Conservation (phyloP, 2,888 invertebrate genomes). For the Meganola albula region DNA sequence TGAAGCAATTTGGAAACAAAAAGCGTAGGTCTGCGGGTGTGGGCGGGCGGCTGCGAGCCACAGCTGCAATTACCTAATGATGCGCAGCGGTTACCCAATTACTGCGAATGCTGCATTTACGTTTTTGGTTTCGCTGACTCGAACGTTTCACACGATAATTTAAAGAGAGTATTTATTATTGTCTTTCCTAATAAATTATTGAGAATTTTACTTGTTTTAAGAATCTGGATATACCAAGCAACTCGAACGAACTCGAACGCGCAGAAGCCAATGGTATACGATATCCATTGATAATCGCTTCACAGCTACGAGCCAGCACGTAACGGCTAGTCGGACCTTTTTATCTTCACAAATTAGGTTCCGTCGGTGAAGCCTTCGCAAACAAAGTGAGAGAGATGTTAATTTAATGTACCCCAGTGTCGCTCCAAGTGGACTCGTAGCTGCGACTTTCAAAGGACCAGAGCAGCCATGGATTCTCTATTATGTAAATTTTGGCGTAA, state of each 20-base stretch:
- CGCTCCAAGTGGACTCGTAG: constrained; percentile 59
- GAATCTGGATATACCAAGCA: too few relatives aligned
- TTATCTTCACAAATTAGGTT: constrained; percentile 56
- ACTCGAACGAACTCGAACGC: too few relatives aligned
- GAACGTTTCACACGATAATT: constrained; percentile 42
- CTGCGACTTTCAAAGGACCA: constrained; percentile 69
- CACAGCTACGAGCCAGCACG: constrained; percentile 22
- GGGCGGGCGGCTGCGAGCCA: constrained; percentile 32
- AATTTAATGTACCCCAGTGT: constrained; percentile 71
- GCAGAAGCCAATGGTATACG: constrained; percentile 16
- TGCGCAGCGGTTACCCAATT: constrained; percentile 67
- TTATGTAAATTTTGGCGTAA: constrained; percentile 75
- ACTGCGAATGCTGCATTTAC: constrained; percentile 56
- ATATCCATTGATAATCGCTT: constrained; percentile 18
- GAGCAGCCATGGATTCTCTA: constrained; percentile 73
- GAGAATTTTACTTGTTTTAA: too few relatives aligned
- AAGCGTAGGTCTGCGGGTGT: constrained; percentile 24
- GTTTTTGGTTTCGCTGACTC: constrained; percentile 60
- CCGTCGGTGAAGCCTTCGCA: constrained; percentile 50
- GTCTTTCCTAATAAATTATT: too few relatives aligned
- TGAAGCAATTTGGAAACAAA: constrained; percentile 24
- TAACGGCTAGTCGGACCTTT: constrained; percentile 34
- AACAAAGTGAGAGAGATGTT: constrained; percentile 72
- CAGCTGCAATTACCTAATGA: constrained; percentile 73
- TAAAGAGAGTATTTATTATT: too few relatives aligned